Conservation (phyloP, 2,797 vertebrate species). For the Coranthus polyacanthus region DNA sequence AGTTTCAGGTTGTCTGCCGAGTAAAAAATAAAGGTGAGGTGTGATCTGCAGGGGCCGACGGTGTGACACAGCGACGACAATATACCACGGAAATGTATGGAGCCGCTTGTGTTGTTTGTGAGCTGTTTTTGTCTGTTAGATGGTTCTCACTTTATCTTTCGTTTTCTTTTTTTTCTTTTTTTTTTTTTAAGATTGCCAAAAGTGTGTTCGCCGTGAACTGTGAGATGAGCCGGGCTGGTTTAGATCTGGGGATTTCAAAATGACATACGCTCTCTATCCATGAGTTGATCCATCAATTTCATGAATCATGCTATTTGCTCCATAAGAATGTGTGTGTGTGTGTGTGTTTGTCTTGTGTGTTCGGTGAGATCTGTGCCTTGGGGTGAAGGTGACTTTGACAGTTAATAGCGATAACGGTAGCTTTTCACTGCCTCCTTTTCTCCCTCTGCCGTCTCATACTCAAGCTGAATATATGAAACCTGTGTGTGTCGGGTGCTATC, state of each 20-base stretch:
- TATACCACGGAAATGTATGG: not conserved
- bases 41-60: not conserved
- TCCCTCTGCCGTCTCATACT: slow-evolving; percentile 65
- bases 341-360: slow-evolving; percentile 14
- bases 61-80: not conserved
- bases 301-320: not conserved
- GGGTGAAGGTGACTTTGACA: slow-evolving; percentile 89
- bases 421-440: slow-evolving; percentile 71
- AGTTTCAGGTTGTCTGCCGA: slow-evolving; percentile 34
- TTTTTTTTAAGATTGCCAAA: slow-evolving; percentile 4
- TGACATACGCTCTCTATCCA: not conserved
- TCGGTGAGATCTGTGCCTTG: slow-evolving; percentile 1
- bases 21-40: slow-evolving; percentile 40
- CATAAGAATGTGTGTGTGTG: not conserved
- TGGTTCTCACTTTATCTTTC: not conserved
- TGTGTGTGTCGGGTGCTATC: slow-evolving; percentile 84
- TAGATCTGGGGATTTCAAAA: slow-evolving; percentile 20
- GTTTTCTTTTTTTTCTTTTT: not conserved
- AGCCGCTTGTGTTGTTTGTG: slow-evolving; percentile 9
- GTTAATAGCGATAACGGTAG: slow-evolving; percentile 81
- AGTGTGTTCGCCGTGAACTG: slow-evolving; percentile 1
- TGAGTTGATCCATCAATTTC: slow-evolving; percentile 21
- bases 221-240: not conserved
- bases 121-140: not conserved
- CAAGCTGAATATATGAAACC: slow-evolving; percentile 86